Conservation (phyloP, 2,797 vertebrate species). For the Chaunax sp. region DNA sequence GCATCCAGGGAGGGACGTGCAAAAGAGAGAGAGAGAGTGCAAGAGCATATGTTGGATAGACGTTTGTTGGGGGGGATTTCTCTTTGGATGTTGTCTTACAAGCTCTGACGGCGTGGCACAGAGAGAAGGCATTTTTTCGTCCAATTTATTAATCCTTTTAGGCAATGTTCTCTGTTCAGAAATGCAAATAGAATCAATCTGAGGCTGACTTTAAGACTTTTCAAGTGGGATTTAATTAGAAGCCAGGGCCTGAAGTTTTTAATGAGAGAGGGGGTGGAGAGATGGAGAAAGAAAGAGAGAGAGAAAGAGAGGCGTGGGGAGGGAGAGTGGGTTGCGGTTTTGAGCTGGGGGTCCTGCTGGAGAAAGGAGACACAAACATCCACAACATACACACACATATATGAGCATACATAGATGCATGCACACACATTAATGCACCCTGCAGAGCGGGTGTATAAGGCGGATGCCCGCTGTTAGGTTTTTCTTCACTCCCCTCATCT, state of each 20-base stretch:
- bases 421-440: slow-evolving; percentile 64
- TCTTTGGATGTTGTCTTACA: slow-evolving; percentile 84
- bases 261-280: slow-evolving; percentile 88
- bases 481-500: slow-evolving; percentile 75
- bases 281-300: slow-evolving; percentile 70
- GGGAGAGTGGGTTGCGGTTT: slow-evolving; percentile 82
- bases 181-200: slow-evolving; percentile 91
- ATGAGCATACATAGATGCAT: slow-evolving; percentile 9
- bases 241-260: slow-evolving; percentile 87
- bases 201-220: slow-evolving; percentile 89
- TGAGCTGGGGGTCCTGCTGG: slow-evolving; percentile 86
- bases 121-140: slow-evolving; percentile 83
- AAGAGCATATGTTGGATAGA: slow-evolving; percentile 79
- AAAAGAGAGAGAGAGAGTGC: slow-evolving; percentile 70
- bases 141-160: slow-evolving; percentile 89
- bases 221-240: slow-evolving; percentile 91
- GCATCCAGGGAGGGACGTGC: slow-evolving; percentile 77
- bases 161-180: slow-evolving; percentile 87
- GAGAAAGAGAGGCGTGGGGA: slow-evolving; percentile 71
- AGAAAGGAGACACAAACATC: slow-evolving; percentile 79
- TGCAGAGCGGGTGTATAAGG: slow-evolving; percentile 66
- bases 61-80: slow-evolving; percentile 67
- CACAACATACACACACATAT: slow-evolving; percentile 58
- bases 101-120: slow-evolving; percentile 77
- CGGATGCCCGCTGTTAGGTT: slow-evolving; percentile 76